These are phyloP conservation scores for Tetraneura akinire DNA, from an alignment of 1,140 invertebrate genomes.

Conservation along the genomic window DNA sequence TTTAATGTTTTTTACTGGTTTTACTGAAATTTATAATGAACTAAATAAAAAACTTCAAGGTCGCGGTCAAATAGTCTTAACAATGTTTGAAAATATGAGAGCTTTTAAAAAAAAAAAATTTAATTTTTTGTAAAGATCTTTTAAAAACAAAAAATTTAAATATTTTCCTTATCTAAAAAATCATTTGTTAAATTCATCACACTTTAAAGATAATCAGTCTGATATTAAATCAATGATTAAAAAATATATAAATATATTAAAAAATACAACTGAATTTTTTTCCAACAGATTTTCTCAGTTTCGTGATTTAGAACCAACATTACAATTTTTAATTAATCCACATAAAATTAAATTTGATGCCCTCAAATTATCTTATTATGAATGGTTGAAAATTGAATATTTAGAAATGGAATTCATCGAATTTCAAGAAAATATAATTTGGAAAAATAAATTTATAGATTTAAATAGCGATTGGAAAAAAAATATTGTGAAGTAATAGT, in stretches of 20 bases:
- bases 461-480: background rate
- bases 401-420: background rate
- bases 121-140: conserved; percentile 9
- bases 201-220: background rate
- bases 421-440: conserved; percentile 1
- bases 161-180: conserved; percentile 6
- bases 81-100: conserved; percentile 6
- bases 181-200: background rate
- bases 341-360: too few species aligned
- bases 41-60: too few species aligned
- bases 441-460: background rate
- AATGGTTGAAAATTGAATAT: too few species aligned
- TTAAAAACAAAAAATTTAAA: conserved; percentile 12
- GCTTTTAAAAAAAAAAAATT: conserved; percentile 2
- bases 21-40: conserved; percentile 13
- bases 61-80: background rate
- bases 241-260: conserved; percentile 8
- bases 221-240: background rate
- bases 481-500: too few species aligned
- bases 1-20: conserved; percentile 20
- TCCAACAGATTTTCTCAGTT: background rate
- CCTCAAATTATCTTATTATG: too few species aligned
- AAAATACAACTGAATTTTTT: conserved; percentile 13
- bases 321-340: too few species aligned
- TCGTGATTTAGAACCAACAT: too few species aligned